phyloP scores from a whole-genome alignment of 2,888 invertebrate genomes.

The Drosophila gaucha region DNA sequence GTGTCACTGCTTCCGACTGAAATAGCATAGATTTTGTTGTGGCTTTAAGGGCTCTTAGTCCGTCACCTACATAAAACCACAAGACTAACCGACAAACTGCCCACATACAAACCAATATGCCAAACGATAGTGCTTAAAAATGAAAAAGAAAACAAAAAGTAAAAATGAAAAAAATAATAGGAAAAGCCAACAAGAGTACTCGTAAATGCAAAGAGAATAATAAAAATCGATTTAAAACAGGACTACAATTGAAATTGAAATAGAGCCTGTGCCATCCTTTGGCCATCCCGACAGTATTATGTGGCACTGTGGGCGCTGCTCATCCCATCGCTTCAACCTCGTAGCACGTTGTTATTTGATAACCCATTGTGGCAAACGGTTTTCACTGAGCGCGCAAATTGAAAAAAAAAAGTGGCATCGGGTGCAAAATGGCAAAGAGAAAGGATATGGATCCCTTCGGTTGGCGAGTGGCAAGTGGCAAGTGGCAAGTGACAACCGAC shows the following conservation, averaged over 20 bases:
- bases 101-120: conserved; percentile 40
- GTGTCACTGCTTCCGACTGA: conserved; percentile 1
- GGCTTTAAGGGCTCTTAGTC: conserved; percentile 35
- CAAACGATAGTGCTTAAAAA: conserved; percentile 28
- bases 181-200: conserved; percentile 29
- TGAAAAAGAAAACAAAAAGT: conserved; percentile 3
- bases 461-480: conserved; percentile 12
- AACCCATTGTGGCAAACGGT: conserved; percentile 76
- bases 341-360: conserved; percentile 80
- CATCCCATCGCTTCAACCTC: conserved; percentile 35
- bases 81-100: conserved; percentile 47
- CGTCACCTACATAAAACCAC: conserved; percentile 42
- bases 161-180: conserved; percentile 11
- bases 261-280: conserved; percentile 51
- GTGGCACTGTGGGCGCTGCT: conserved; percentile 29
- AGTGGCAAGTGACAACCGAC: conserved; percentile 47
- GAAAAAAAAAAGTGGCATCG: conserved; percentile 68
- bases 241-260: conserved; percentile 77
- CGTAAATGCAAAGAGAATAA: conserved; percentile 59
- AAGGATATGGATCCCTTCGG: conserved; percentile 40
- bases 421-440: conserved; percentile 56
- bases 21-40: conserved; percentile 35
- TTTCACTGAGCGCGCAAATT: conserved; percentile 65
- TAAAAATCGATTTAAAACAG: conserved; percentile 79
- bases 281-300: conserved; percentile 42